Evolutionary conservation across 37 sponge, comb jelly and placozoan genomes (phyloP).

Genomic region (Mnemiopsis leidyi): DNA sequence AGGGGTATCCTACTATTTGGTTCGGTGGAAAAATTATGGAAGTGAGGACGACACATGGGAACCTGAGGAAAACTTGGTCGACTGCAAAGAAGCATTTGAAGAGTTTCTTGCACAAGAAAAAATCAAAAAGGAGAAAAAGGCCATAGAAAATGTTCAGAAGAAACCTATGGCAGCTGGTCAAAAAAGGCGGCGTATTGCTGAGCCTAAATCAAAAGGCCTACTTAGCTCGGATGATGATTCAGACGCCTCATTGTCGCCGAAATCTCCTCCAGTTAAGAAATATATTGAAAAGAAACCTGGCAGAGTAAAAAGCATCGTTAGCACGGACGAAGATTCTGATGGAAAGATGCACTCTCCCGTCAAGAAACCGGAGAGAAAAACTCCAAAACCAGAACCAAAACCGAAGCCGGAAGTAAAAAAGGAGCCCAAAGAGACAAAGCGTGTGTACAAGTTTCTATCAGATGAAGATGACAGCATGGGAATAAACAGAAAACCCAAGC

Average conservation of each 20-base stretch:
- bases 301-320: background rate
- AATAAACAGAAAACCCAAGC: background rate
- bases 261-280: slow-evolving; percentile 21
- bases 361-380: background rate
- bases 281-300: background rate
- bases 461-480: slow-evolving; percentile 47
- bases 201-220: background rate
- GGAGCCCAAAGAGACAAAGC: background rate
- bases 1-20: slow-evolving; percentile 38
- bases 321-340: background rate
- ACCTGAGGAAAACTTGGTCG: slow-evolving; percentile 52
- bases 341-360: background rate
- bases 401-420: background rate
- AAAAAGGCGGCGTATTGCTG: background rate
- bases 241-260: background rate
- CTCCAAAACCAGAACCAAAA: background rate
- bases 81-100: slow-evolving; percentile 56
- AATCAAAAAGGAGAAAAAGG: background rate
- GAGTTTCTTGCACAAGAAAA: background rate
- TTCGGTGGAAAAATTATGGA: slow-evolving; percentile 37
- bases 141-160: background rate
- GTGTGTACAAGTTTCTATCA: slow-evolving; percentile 29
- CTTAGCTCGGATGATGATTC: slow-evolving; percentile 39
- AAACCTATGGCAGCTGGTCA: background rate
- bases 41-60: slow-evolving; percentile 67